These are phyloP conservation scores for Pangasius sanitwongsei DNA, from an alignment of 2,797 vertebrate genomes.

Conservation along the genomic window DNA sequence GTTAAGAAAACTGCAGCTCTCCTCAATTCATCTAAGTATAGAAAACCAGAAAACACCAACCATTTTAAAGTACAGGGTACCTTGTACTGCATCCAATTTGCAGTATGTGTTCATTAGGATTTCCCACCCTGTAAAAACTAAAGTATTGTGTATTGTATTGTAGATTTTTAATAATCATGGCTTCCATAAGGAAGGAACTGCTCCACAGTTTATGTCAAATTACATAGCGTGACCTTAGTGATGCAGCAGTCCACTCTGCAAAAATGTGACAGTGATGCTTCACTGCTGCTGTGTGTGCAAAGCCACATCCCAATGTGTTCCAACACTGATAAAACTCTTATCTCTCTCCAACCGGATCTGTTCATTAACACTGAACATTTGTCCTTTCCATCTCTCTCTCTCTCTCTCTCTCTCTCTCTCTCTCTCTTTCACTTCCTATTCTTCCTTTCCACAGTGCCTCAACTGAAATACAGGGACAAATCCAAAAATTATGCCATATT, in stretches of 20 bases:
- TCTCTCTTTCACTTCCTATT: conserved; percentile 45
- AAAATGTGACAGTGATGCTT: conserved; percentile 36
- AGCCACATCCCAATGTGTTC: conserved; percentile 45
- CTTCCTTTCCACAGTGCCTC: conserved; percentile 38
- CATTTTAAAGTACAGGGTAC: not conserved
- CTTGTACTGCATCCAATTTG: not conserved
- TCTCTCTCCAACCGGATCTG: conserved; percentile 58
- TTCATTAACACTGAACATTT: conserved; percentile 56
- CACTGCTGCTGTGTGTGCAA: conserved; percentile 25
- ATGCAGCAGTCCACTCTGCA: conserved; percentile 5
- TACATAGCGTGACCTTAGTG: conserved; percentile 38
- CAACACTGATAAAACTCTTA: conserved; percentile 62
- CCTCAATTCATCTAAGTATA: not conserved
- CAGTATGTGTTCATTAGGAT: not conserved
- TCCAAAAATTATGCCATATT: conserved; percentile 58
- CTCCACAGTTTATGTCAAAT: not conserved
- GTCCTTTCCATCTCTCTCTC: conserved; percentile 43
- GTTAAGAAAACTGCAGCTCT: not conserved
- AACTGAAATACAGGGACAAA: conserved; percentile 51
- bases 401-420: conserved; percentile 46
- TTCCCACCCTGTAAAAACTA: not conserved
- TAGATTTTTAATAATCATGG: not conserved
- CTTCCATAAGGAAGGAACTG: not conserved
- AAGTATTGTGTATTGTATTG: not conserved
- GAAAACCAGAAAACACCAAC: not conserved